Evolutionary conservation across 1,140 invertebrate genomes (phyloP), one percentile per base, ranked within the genome.

Genomic region (Penaeus indicus): DNA sequence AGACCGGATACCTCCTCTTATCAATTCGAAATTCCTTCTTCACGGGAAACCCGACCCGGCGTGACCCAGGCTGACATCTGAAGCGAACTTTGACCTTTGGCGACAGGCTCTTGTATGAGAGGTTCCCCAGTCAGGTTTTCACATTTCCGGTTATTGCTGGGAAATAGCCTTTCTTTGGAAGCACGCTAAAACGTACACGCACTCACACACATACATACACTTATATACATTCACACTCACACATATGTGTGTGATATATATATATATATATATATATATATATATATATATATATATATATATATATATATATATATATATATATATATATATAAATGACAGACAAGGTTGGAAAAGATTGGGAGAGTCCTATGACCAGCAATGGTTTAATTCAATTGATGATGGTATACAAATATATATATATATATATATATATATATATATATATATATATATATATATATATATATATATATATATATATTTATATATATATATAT

Each of bases 201-300:
- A 72, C 7, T 10, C 22, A 72, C 1, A 72, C 0, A 72, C 8
- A 72, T 72, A 22, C 32, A 72, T 72, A 72, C 22, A n/a, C 32
- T 25, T 72, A 72, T 1, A 32, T 18, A 72, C 32, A 22, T 1
- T 19, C 32, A 72, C 27, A 69, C 27, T n/a, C 27, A 69, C 27
- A 69, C 27, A 69, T 69, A 69, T 13, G 27, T 72, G n/a, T n/a
- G n/a, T n/a, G n/a, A 69, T 69, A 69, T 69, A 69, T 22, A 69
- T 69, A 69, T 69, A 69, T 69, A 22, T 69, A 22, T 69, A 69
- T 22, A 69, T 69, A 69, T 69, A 69, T 69, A 22, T 72, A 72
- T 72, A 72, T 18, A 72, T 25, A 72, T 72, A n/a, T n/a, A 69
- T 72, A 72, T 72, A 72, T 72, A 72, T 72, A 72, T 72, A 72